Evolutionary conservation across 2,797 vertebrate species (phyloP), one percentile per base, ranked within the genome.

Genomic region (Clarias pachynema): DNA sequence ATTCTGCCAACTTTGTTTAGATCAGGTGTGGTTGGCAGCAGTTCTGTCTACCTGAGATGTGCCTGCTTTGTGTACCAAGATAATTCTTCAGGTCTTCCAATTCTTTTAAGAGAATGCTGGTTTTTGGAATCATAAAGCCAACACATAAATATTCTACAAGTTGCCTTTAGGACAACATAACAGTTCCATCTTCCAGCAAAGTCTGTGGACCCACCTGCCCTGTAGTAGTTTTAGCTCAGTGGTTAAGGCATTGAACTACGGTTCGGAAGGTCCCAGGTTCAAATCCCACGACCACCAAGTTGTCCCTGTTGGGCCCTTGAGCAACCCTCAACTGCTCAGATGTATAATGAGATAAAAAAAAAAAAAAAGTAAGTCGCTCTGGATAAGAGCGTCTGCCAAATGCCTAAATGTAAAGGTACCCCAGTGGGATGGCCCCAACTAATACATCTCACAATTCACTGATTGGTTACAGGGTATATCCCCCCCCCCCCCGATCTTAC

Each of bases 1-100:
- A 29, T 77, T 77, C 53, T 60, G 57, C 20, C 77, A 60, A 44
- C 22, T 40, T 63, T 12, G 57, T 63, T 62, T n/a, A 63, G 77
- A 63, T 63, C 57, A 62, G 60, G 7, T 79, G 34, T 79, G 77
- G 4, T 60, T 62, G 31, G 56, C 56, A 34, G 20, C 29, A 24
- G 24, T 62, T 3, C 56, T 40, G 4, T 37, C 29, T 79, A 57
- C 31, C 5, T 60, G 29, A 79, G 37, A 5, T 75, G 31, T 77
- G 14, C 72, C n/a, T 74, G n/a, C 10, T n/a, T 77, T 37, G 29
- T 60, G 5, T 78, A 3, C 37, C n/a, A 80, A 22, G 59, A 15
- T 65, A 12, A 63, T 15, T 16, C 12, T 79, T 80, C n/a, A 63
- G n/a, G 34, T 79, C 77, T 65, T 79, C 31, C 34, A 40, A n/a